Evolutionary conservation across 2,113 vertebrate genomes (phyloP), one percentile per base, ranked within the genome.

Genomic region (Neotragus pygmaeus): DNA sequence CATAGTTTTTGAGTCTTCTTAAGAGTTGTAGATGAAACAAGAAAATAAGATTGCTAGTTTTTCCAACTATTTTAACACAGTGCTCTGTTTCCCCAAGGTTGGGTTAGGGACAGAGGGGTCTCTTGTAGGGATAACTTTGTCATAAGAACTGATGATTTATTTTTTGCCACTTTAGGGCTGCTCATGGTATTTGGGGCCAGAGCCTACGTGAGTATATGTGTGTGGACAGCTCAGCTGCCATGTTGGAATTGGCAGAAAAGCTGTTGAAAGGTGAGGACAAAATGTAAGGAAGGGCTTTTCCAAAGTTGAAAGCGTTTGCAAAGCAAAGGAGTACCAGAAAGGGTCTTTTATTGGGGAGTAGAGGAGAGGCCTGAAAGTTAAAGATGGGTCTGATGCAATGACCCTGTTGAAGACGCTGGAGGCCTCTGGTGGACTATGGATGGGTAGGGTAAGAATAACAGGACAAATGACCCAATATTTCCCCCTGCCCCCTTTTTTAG

Each of bases 161-260:
- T 66, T 96, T 91, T 97, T 94, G n/a, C 88, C 45, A 19, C 91
- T 45, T 60, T 98, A 99, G 99, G 99, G 99, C 99, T 23, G 99
- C 99, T 25, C 99, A 99, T 49, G 97, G 96, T 8, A 98, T 93
- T 88, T 99, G 99, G 99, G 98, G 99, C 4, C 98, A 98, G 62
- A 98, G 98, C 33, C 90, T 99, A 62, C 99, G 98, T 82, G 99
- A 99, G 98, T 99, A 99, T 95, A 78, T 99, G 87, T 99, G 99
- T 98, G 99, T 99, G 75, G 99, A 99, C 98, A 98, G 98, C 84
- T 99, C 99, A 2, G 97, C 98, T 23, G 96, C 99, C 12, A 99
- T 99, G 99, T 99, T 99, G 98, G 81, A 88, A 60, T 97, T 99
- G 87, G 99, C 99, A 27, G 99, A 99, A 51, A 98, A 97, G 73